These are phyloP conservation scores for Dasypogon diadema DNA, from an alignment of 2,888 invertebrate genomes.

Conservation along the genomic window DNA sequence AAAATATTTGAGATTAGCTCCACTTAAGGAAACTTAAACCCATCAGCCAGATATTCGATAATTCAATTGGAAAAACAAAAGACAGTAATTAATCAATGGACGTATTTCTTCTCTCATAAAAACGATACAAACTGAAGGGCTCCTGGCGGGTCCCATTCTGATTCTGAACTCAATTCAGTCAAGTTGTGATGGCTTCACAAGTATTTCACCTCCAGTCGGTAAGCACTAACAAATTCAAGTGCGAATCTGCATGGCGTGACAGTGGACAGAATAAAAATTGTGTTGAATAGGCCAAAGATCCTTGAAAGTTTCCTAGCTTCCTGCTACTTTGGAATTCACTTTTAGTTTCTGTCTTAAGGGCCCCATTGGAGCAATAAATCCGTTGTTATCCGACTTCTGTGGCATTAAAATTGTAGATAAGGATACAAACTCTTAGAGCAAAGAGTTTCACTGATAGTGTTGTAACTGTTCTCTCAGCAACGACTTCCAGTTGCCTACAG, in stretches of 20 bases:
- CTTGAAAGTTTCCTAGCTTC: background rate
- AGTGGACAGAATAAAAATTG: background rate
- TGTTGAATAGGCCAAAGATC: slow-evolving; percentile 11
- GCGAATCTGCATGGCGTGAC: background rate
- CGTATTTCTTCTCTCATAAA: no score
- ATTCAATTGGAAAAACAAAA: no score
- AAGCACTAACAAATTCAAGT: background rate
- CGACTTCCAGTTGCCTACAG: background rate
- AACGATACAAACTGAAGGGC: no score
- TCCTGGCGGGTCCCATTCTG: no score
- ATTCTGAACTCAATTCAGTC: no score
- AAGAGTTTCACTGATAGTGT: background rate
- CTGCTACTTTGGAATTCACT: slow-evolving; percentile 25
- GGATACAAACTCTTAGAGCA: background rate
- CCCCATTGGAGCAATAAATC: slow-evolving; percentile 13
- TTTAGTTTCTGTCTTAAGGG: slow-evolving; percentile 26
- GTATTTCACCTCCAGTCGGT: background rate
- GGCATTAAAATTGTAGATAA: background rate
- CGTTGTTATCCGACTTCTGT: slow-evolving; percentile 12
- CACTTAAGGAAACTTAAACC: no score
- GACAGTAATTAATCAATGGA: no score
- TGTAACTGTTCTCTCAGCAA: background rate
- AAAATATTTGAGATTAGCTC: no score
- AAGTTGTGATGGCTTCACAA: background rate
- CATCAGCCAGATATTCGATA: no score